Conservation (phyloP, 2,888 invertebrate genomes). For the Subacronicta megacephala region DNA sequence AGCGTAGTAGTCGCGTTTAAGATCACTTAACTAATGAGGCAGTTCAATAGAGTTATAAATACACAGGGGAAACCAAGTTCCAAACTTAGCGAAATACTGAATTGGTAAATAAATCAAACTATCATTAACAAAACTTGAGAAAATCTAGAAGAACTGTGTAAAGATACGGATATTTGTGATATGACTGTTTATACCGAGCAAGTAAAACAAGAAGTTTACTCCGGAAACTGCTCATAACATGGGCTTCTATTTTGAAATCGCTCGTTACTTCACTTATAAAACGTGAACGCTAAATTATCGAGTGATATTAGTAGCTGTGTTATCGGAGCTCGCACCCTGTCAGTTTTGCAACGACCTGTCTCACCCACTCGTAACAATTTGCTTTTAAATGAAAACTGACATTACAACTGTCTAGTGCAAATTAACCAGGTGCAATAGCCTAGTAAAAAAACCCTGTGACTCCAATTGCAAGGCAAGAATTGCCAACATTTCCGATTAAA, state of each 20-base stretch:
- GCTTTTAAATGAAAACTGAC: constrained; percentile 23
- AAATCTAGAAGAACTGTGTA: no score
- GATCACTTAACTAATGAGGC: no score
- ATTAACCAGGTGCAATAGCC: constrained; percentile 19
- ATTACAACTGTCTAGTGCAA: constrained; percentile 23
- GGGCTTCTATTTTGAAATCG: constrained; percentile 9
- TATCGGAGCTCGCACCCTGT: constrained; percentile 24
- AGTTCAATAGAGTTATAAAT: no score
- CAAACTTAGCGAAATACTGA: no score
- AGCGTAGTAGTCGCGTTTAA: no score
- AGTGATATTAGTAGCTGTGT: constrained; percentile 10
- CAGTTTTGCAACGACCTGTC: constrained; percentile 38
- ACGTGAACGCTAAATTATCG: constrained; percentile 15
- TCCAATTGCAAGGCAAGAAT: no score
- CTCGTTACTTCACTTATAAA: constrained; percentile 5
- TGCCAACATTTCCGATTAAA: no score
- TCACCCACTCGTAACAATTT: constrained; percentile 33
- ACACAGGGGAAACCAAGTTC: no score
- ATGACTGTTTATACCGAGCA: neutral
- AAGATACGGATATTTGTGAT: neutral
- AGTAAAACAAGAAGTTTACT: neutral
- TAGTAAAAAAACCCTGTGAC: neutral
- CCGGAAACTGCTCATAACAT: neutral
- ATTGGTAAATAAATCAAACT: no score
- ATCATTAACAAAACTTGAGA: no score